Base-by-base conservation (phyloP, 2,113 vertebrate genomes). In the Nerophis lumbriciformis region DNA sequence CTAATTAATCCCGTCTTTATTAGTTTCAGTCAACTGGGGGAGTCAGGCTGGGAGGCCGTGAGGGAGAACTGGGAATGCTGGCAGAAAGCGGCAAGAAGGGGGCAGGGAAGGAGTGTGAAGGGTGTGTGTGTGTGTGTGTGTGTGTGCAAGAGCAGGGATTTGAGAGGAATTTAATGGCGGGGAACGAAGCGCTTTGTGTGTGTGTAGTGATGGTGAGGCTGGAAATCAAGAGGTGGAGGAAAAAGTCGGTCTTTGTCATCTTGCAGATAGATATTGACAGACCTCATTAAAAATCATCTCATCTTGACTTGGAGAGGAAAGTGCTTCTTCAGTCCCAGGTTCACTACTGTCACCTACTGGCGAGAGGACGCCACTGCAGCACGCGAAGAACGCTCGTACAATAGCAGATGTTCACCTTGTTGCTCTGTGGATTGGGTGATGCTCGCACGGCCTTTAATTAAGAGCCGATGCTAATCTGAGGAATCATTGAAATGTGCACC, bases 1-100 rank as follows among this genome's bases (percentile, higher is more conserved):
- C 91, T 93, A 94, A 94, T 94, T 94, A 94, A 94, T 94, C 93
- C 93, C 85, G 83, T 90, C 92, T 94, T 93, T 93, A 94, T 94
- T 93, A 92, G 92, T 93, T 93, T 93, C 91, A 85, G 90, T 90
- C 89, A 90, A 90, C 85, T 85, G 85, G 73, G 55, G 82, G 79
- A 81, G 87, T 80, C 78, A 83, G 86, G 84, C 82, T 81, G 76
- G 87, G 87, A 84, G 88, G 85, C 80, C 76, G 61, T 67, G 78
- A 87, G 80, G 85, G 87, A 90, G 84, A 85, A 87, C 77, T 82
- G 89, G 88, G 89, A 90, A 89, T 87, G 82, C 87, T 91, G 89
- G 85, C 90, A 91, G 87, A 90, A 88, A 87, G 85, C 78, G 72
- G 80, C 63, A 48, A 66, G 69, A 66, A 81, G 66, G 75, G 62